Evolutionary conservation across 1,140 invertebrate genomes (phyloP), one percentile per base, ranked within the genome.

Genomic region (Megalopta genalis): DNA sequence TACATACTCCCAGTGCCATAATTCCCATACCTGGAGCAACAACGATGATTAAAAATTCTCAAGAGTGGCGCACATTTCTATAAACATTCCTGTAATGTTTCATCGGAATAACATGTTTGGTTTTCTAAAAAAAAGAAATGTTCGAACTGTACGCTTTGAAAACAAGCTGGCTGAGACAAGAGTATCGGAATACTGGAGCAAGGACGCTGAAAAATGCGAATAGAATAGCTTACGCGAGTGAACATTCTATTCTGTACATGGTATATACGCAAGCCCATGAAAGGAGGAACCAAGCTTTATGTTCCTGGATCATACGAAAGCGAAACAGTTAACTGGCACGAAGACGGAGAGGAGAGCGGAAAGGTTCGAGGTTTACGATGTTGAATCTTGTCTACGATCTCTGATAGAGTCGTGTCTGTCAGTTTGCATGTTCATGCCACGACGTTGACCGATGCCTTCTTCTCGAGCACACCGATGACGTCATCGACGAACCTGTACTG

Each of bases 361-460:
- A 52, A 57, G 70, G 46, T 16, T 18, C 18, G 77, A 79, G 77
- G 77, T 82, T 82, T 78, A 82, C 80, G 75, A 82, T 82, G 63
- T 74, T 79, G 63, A 74, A 79, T 79, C 77, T 71, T 79, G 70
- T 73, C 69, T 79, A 79, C 77, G 76, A 78, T 78, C 76, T 54
- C 80, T 70, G 80, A 81, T 81, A 81, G 81, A 83, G 77, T 83
- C 78, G 77, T 80, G 77, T 69, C 78, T 70, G 81, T 83, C 81
- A 69, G 78, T 80, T 73, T 71, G 71, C 72, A 73, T 71, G 77
- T 80, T 69, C 69, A 49, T 77, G 80, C 74, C 67, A 54, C 59
- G 80, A 81, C 80, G 62, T 81, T 77, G 80, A 81, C 80, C 80
- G 80, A 81, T 81, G 80, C 80, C 80, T 81, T 71, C 74, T 81